These are phyloP conservation scores for Hirtodrosophila alboralis DNA, from an alignment of 2,888 invertebrate species.

Conservation along the genomic window DNA sequence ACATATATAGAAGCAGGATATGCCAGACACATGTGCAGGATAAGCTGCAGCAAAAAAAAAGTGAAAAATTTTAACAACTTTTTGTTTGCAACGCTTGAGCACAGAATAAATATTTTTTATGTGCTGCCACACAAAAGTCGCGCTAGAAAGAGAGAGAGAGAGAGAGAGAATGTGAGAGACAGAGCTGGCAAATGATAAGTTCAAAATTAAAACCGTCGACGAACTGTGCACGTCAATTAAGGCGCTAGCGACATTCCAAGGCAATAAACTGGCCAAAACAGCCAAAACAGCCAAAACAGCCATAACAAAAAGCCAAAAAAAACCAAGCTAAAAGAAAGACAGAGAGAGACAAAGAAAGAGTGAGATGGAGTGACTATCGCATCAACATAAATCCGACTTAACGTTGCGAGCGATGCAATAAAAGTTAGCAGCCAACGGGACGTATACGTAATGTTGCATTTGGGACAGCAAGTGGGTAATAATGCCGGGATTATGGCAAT, in stretches of 20 bases:
- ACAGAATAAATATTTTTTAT: constrained; percentile 47
- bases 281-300: constrained; percentile 11
- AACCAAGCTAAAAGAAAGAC: not conserved
- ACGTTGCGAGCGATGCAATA: constrained; percentile 63
- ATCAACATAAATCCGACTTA: constrained; percentile 79
- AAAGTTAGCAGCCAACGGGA: constrained; percentile 45
- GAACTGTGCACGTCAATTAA: constrained; percentile 65
- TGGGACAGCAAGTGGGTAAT: constrained; percentile 39
- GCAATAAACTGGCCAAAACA: constrained; percentile 47
- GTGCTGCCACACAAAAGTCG: constrained; percentile 14
- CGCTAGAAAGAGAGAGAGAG: not conserved
- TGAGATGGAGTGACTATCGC: constrained; percentile 18
- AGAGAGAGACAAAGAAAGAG: not conserved
- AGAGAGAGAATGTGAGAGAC: not conserved
- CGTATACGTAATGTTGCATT: constrained; percentile 54
- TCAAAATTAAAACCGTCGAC: constrained; percentile 55
- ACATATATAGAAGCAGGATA: constrained; percentile 14
- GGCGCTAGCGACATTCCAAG: constrained; percentile 25
- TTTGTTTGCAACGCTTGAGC: constrained; percentile 44
- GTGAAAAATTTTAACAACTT: constrained; percentile 43
- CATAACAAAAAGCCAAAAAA: not conserved
- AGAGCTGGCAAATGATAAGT: constrained; percentile 36
- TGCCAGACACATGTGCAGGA: constrained; percentile 35
- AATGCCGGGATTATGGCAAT: constrained; percentile 53
- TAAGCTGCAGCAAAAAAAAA: constrained; percentile 41